These are phyloP conservation scores for Helicoverpa zea DNA, from an alignment of 1,140 invertebrate genomes.

Conservation along the genomic window DNA sequence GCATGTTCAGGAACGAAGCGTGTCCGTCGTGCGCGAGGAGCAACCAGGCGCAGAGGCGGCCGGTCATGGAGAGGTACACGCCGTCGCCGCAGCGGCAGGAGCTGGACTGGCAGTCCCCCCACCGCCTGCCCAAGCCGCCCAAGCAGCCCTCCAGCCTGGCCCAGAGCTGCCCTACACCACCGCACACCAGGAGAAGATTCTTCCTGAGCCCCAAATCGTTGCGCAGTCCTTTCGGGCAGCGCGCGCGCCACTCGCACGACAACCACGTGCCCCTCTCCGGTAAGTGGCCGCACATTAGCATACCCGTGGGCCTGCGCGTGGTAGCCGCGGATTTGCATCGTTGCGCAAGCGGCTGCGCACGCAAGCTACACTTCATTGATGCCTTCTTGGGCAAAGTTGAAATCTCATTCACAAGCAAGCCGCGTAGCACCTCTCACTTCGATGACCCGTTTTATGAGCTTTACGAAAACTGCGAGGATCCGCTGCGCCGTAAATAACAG, in stretches of 20 bases:
- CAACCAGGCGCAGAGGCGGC: constrained; percentile 68
- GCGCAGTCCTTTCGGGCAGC: constrained; percentile 90
- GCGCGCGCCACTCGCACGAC: constrained; percentile 82
- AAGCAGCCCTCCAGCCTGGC: constrained; percentile 84
- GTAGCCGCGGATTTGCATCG: constrained; percentile 74
- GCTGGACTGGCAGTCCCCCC: constrained; percentile 79
- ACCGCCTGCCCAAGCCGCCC: constrained; percentile 81
- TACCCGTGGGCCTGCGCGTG: constrained; percentile 71
- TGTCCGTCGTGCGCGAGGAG: constrained; percentile 94
- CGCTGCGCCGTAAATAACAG: constrained; percentile 73
- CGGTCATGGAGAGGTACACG: constrained; percentile 79
- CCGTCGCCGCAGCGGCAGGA: constrained; percentile 85
- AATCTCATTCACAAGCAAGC: constrained; percentile 65
- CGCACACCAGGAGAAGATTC: constrained; percentile 92
- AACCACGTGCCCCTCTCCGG: constrained; percentile 89
- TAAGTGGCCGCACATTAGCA: constrained; percentile 82
- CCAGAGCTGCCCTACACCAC: constrained; percentile 92
- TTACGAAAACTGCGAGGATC: constrained; percentile 68
- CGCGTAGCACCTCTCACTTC: constrained; percentile 64
- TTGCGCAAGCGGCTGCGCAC: constrained; percentile 68
- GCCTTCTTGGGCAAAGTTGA: constrained; percentile 61
- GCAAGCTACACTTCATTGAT: constrained; percentile 71
- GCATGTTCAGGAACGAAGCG: constrained; percentile 96
- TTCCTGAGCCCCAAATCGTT: constrained; percentile 93
- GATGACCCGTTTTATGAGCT: constrained; percentile 58